Evolutionary conservation across 2,113 vertebrate genomes (phyloP).

Genomic region (Sinocyclocheilus maitianheensis): DNA sequence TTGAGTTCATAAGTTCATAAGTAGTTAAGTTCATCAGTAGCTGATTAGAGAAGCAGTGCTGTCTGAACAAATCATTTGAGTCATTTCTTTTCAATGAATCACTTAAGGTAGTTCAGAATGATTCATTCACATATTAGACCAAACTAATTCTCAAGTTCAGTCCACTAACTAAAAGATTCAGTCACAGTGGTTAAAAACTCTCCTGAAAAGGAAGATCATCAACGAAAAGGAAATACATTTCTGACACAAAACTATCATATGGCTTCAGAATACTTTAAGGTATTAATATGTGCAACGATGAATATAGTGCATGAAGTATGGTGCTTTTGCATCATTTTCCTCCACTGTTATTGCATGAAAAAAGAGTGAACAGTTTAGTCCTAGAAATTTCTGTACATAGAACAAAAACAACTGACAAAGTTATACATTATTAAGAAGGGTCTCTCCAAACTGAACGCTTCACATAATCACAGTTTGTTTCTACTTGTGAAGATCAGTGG

Average conservation of each 20-base stretch:
- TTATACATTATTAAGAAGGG: background rate
- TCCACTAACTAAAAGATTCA: background rate
- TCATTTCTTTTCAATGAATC: background rate
- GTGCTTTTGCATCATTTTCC: background rate
- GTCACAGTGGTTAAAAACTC: background rate
- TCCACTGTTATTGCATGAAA: background rate
- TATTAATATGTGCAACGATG: background rate
- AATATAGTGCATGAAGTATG: background rate
- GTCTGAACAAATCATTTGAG: background rate
- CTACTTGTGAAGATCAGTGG: background rate
- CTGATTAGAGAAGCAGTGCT: background rate
- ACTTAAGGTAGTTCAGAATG: background rate
- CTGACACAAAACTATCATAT: background rate
- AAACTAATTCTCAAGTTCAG: background rate
- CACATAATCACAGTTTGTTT: constrained; percentile 10
- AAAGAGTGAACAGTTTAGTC: background rate
- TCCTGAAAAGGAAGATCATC: background rate
- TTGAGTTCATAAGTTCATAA: background rate
- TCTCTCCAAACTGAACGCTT: constrained; percentile 1
- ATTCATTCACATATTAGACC: background rate
- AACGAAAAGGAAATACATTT: background rate
- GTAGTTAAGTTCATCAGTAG: background rate
- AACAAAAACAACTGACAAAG: background rate
- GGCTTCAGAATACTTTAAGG: background rate
- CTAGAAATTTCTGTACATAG: background rate